Evolutionary conservation across 2,888 invertebrate genomes (phyloP), one percentile per base, ranked within the genome.

Genomic region (Sceliomorpha sp.): DNA sequence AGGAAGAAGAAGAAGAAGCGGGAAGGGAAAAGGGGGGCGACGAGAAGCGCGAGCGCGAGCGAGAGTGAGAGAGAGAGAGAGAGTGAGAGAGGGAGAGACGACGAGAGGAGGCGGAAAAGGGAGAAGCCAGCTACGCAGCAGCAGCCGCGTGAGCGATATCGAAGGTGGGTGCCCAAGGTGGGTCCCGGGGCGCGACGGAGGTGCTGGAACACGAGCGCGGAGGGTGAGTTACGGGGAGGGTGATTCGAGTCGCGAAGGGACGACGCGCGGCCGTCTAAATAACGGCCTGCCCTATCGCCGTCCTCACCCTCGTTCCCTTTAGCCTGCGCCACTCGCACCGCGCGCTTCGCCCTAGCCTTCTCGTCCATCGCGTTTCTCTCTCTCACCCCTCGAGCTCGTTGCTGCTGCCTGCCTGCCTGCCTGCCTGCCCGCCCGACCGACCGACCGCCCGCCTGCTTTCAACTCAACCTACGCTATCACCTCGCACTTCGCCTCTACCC

Each of bases 251-350:
- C 59, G 63, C 63, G 59, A 70, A 59, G 68, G 62, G 68, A 59
- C 56, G 64, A 60, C 59, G 68, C 75, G 70, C 74, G 71, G 58
- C 72, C 72, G 73, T 73, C 73, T 74, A 75, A 74, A 76, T 75
- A 75, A 75, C 73, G 73, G 73, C 68, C 63, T 58, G 62, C 71
- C 60, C 71, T 63, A 63, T 71, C 66, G 62, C 70, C 63, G 63
- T 70, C 60, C 59, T 82, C 79, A 72, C 76, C 74, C 76, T 63
- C 71, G 70, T 62, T 77, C 76, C 72, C 75, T 80, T 73, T 73
- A 66, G 55, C 76, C 20, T 34, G 39, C 37, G 8, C 37, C 14
- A 29, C 12, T 42, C 32, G 27, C 48, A 7, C 55, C 60, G 13
- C 48, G 64, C 69, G 67, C 60, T 64, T 47, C 74, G 13, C 47